Conservation (phyloP, 2,113 vertebrate species). For the Gymnogyps californianus region DNA sequence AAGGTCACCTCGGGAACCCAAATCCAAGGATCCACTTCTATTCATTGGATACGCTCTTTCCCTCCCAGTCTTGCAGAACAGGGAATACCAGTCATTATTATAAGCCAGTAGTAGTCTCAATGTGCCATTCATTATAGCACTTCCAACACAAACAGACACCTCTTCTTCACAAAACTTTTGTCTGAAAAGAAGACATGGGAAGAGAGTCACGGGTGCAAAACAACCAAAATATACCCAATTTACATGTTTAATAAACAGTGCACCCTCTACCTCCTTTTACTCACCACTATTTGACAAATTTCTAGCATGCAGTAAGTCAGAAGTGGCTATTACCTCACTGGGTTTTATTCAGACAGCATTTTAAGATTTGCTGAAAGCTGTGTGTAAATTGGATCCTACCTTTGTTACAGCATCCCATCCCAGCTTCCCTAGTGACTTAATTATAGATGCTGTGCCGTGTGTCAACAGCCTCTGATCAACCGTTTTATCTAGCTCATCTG, state of each 20-base stretch:
- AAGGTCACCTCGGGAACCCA: slow-evolving; percentile 1
- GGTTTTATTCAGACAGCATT: not conserved
- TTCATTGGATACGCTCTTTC: not conserved
- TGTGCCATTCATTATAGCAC: not conserved
- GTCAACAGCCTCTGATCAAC: slow-evolving; percentile 34
- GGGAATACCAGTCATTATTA: slow-evolving; percentile 1
- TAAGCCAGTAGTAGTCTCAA: not conserved
- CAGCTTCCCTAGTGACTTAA: slow-evolving; percentile 55
- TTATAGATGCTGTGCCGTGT: slow-evolving; percentile 38
- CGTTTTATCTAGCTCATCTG: slow-evolving; percentile 2
- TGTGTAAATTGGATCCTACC: not conserved
- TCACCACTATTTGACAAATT: not conserved
- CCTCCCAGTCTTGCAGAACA: not conserved
- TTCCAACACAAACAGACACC: not conserved
- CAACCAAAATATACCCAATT: not conserved
- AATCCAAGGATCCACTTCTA: not conserved
- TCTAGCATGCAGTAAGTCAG: not conserved
- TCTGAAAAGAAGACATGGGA: not conserved
- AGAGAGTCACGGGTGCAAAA: not conserved
- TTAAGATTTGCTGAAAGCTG: slow-evolving; percentile 14
- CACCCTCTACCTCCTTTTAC: not conserved
- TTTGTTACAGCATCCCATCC: not conserved
- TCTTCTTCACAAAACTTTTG: not conserved
- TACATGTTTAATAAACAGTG: not conserved
- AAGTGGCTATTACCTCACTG: not conserved